Evolutionary conservation across 2,888 invertebrate genomes (phyloP), one percentile per base, ranked within the genome.

Genomic region (Maniola hyperantus): DNA sequence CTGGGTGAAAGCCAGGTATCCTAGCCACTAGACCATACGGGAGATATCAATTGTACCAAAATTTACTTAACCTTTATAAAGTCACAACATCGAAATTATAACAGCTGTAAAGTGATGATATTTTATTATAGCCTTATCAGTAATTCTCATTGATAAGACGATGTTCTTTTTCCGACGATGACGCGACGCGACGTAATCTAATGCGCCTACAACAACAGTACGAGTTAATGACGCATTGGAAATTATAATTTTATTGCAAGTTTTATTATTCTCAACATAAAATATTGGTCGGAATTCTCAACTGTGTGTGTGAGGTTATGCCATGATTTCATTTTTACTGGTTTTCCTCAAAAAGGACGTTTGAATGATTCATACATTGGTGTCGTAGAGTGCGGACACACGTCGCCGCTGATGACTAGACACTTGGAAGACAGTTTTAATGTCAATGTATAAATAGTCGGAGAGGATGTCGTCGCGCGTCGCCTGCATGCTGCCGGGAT

Each of bases 1-100:
- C 94, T 94, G 63, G 67, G 67, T 66, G 53, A 70, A 64, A 65
- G 69, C 72, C 69, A 65, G 60, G 72, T 71, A 67, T 69, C 72
- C 71, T 72, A 62, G 70, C 67, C 64, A 70, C 71, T 71, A 66
- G 66, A 69, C 71, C 68, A 66, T 67, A 71, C 63, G 63, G 63
- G 63, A 63, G 44, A 46, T 54, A 20, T 11, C 4, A 26, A 6
- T 7, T 1, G 6, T 0, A 11, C 0, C 20, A 42, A 42, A 57
- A 20, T 42, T 20, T 13, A 11, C 57, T 20, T 20, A 20, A 26
- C 10, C 5, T 11, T 6, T 11, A 2, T 11, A 13, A 18, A 48
- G 13, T 18, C 48, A 1, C 48, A 15, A 46, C 6, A 18, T 7
- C 15, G 4, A 48, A 6, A 44, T n/a, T 6, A 44, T 53, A n/a